Evolutionary conservation across 2,113 vertebrate genomes (phyloP), one percentile per base, ranked within the genome.

Genomic region (Scalopus aquaticus): DNA sequence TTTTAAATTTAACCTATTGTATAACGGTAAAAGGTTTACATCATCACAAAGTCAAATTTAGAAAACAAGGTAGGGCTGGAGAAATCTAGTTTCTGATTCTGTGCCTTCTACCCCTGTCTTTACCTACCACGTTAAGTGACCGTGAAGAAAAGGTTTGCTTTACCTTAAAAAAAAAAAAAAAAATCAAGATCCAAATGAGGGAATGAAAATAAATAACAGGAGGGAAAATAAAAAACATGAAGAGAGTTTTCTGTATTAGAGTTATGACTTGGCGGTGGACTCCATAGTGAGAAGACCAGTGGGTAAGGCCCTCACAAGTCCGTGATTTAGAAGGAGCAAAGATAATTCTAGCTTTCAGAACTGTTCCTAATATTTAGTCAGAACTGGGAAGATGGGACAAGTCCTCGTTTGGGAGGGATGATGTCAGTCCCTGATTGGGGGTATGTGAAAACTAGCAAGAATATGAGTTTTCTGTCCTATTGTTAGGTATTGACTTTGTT

Each of bases 41-140:
- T 51, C 28, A 1, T 20, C 32, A 44, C 42, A 49, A 54, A 72
- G 35, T 80, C 74, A 87, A 72, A 87, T 86, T 54, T 80, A 5
- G 62, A 72, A 77, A 77, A 85, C 42, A 72, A 62, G n/a, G 22
- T 19, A 58, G 16, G 60, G 9, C 9, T 26, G n/a, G 32, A 72
- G 51, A 72, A 80, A 72, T 80, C n/a, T 72, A 72, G 76, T 56
- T 73, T 78, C 54, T 54, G 42, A 51, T 73, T 93, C 44, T 73
- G 2, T 73, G 17, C 35, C 74, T 70, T 70, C 42, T 26, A 62
- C 22, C n/a, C 22, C n/a, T 62, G 39, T 15, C 65, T 81, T 35
- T 64, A 54, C 58, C 67, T 51, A 56, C 76, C 16, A 11, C 67
- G 56, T 0, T 44, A 56, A 88, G 56, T 56, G 73, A 65, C 30